phyloP scores from a whole-genome alignment of 2,113 vertebrate genomes.

The Megaceryle maxima region DNA sequence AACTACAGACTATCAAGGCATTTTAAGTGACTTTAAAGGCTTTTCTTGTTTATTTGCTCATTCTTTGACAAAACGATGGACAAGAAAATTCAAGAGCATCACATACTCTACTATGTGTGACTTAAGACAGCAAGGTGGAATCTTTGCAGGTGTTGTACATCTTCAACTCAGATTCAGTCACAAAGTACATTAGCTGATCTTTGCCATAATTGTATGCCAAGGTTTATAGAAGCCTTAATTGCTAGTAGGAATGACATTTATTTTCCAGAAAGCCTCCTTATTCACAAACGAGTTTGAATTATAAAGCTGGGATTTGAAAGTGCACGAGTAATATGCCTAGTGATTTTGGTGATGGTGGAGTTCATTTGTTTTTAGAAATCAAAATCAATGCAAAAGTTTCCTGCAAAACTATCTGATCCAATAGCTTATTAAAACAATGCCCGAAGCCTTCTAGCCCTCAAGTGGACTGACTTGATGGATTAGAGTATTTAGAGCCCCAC shows the following conservation, averaged over 20 bases:
- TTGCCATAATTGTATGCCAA: background rate
- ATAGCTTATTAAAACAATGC: background rate
- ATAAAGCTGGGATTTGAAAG: background rate
- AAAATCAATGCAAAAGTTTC: background rate
- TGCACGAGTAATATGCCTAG: background rate
- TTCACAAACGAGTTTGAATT: background rate
- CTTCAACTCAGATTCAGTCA: background rate
- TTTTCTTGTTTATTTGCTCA: constrained; percentile 13
- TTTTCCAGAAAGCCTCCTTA: background rate
- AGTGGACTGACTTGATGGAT: background rate
- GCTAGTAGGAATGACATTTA: background rate
- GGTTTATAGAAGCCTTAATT: background rate
- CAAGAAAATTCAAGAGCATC: constrained; percentile 3
- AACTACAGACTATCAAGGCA: background rate
- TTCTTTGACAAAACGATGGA: background rate
- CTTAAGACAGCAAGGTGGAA: background rate
- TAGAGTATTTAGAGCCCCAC: background rate
- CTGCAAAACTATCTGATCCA: background rate
- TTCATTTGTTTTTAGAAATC: background rate
- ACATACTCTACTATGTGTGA: background rate
- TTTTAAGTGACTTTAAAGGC: background rate
- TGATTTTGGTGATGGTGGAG: background rate
- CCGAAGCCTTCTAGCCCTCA: background rate
- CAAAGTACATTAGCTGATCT: background rate
- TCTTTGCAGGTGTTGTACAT: background rate